Conservation (phyloP, 2,113 vertebrate species). For the Chlamydotis undulata region DNA sequence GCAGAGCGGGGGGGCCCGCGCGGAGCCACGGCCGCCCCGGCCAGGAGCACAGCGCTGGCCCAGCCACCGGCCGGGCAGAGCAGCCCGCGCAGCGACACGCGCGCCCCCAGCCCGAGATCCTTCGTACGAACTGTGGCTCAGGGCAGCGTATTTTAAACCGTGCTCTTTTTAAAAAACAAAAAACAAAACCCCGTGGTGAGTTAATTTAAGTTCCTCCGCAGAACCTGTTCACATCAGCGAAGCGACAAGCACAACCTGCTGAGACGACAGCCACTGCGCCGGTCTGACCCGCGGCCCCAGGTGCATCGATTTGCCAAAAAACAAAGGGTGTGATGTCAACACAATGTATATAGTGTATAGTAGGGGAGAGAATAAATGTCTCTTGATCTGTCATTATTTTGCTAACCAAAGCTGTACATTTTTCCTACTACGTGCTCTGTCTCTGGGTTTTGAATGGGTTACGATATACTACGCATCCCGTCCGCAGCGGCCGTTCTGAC, state of each 20-base stretch:
- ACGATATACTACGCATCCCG: not conserved
- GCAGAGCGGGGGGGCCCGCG: not conserved
- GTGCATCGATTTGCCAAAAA: conserved; percentile 72
- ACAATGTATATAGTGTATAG: conserved; percentile 75
- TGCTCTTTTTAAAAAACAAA: conserved; percentile 5
- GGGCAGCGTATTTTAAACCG: not conserved
- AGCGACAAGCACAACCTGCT: conserved; percentile 24
- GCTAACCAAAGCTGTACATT: conserved; percentile 82
- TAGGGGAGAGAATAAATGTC: conserved; percentile 61
- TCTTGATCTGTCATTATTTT: conserved; percentile 70
- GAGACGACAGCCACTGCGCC: not conserved
- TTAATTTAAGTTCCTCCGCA: not conserved
- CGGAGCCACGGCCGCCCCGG: not conserved
- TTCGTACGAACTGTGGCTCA: not conserved
- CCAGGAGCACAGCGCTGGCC: not conserved
- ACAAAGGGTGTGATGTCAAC: conserved; percentile 50
- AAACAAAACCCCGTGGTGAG: not conserved
- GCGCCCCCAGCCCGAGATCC: not conserved
- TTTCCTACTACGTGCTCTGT: conserved; percentile 69
- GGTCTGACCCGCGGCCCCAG: conserved; percentile 55
- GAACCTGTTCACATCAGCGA: not conserved
- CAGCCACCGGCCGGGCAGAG: not conserved
- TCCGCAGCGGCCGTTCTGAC: conserved; percentile 66
- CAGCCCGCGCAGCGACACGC: not conserved
- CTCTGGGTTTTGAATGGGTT: conserved; percentile 70